phyloP scores from a whole-genome alignment of 1,140 invertebrate genomes.

The Proales similis region DNA sequence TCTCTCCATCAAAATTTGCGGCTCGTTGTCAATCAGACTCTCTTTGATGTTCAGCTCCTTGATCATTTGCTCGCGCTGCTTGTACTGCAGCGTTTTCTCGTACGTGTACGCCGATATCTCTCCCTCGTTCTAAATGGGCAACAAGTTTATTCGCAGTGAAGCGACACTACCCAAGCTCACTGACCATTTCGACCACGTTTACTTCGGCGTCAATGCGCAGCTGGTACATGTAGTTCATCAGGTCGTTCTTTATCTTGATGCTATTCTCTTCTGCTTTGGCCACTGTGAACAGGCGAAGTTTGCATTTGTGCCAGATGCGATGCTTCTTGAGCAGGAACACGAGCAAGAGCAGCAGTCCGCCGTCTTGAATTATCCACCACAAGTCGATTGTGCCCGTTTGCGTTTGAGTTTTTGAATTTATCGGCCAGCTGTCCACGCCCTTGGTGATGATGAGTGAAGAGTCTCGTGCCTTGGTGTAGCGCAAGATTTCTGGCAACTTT shows the following conservation, averaged over 20 bases:
- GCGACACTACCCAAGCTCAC: too few relatives aligned
- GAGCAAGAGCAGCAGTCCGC: slow-evolving; percentile 89
- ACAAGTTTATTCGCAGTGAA: too few relatives aligned
- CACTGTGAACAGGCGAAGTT: slow-evolving; percentile 94
- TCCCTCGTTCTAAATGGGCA: too few relatives aligned
- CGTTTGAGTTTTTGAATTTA: slow-evolving; percentile 65
- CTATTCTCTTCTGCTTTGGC: slow-evolving; percentile 98
- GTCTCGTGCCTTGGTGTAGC: too few relatives aligned
- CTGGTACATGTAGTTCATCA: slow-evolving; percentile 94
- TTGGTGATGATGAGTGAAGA: slow-evolving; percentile 92
- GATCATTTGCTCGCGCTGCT: slow-evolving; percentile 94
- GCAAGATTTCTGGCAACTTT: too few relatives aligned
- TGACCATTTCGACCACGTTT: slow-evolving; percentile 97
- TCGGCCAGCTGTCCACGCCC: slow-evolving; percentile 90
- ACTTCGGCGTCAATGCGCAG: slow-evolving; percentile 96
- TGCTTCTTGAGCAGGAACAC: slow-evolving; percentile 87
- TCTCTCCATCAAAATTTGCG: slow-evolving; percentile 17
- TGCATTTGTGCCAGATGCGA: slow-evolving; percentile 94
- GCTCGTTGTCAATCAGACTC: slow-evolving; percentile 5
- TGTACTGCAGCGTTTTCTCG: slow-evolving; percentile 96
- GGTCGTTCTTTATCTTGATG: slow-evolving; percentile 99
- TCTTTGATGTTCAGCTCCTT: too few relatives aligned
- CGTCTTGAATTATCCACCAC: slow-evolving; percentile 99
- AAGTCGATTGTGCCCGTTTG: slow-evolving; percentile 82
- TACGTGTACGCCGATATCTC: slow-evolving; percentile 99